phyloP scores from a whole-genome alignment of 2,113 vertebrate species.

The Eudorcas thomsonii region DNA sequence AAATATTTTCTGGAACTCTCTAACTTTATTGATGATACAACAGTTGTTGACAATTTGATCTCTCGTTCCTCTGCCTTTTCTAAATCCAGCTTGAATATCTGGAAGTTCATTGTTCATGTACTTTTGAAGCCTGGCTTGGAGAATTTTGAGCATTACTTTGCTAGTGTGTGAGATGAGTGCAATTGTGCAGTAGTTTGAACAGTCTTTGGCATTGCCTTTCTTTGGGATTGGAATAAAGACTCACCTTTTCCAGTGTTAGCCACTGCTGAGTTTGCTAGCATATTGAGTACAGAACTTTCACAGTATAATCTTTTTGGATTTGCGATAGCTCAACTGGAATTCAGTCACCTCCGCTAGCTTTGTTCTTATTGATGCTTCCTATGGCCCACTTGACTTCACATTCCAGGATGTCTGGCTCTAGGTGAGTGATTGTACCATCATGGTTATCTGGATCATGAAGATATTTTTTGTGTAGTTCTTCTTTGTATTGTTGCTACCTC shows the following conservation, averaged over 20 bases:
- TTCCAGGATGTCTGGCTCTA: background rate
- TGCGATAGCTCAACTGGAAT: background rate
- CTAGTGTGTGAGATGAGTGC: background rate
- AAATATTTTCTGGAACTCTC: background rate
- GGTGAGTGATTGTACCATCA: background rate
- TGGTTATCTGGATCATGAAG: background rate
- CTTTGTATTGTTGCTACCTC: background rate
- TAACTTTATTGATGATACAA: background rate
- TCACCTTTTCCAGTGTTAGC: background rate
- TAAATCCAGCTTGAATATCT: background rate
- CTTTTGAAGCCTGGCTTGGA: background rate
- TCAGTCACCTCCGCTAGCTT: background rate
- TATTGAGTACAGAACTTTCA: background rate
- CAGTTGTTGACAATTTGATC: background rate
- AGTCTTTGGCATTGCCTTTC: background rate
- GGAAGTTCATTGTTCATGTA: background rate
- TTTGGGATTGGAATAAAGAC: background rate
- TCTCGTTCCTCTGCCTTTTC: background rate
- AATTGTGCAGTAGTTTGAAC: background rate
- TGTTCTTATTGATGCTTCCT: background rate
- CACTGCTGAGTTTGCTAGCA: background rate
- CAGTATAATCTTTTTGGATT: background rate
- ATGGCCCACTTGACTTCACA: background rate
- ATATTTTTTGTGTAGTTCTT: background rate
- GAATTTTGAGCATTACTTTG: background rate